Conservation (phyloP, 2,888 invertebrate genomes). For the Lepidonotus clava region DNA sequence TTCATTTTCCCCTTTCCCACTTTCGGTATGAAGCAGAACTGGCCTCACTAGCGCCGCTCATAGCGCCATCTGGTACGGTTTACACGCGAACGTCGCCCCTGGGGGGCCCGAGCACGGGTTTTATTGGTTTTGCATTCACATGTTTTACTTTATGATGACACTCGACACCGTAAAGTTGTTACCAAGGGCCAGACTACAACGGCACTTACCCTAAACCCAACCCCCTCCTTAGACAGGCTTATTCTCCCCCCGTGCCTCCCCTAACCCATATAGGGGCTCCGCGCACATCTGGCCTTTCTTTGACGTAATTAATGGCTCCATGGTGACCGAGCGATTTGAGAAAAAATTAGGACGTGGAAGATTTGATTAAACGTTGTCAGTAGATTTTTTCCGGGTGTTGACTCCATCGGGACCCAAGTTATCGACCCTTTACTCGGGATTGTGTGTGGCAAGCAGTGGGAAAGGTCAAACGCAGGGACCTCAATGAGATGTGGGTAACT, state of each 20-base stretch:
- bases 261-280: background rate
- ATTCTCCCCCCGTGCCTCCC: background rate
- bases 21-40: background rate
- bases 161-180: constrained; percentile 28
- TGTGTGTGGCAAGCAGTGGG: no score
- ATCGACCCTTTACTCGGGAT: no score
- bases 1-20: background rate
- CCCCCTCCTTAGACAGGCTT: background rate
- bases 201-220: background rate
- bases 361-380: constrained; percentile 14
- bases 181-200: background rate
- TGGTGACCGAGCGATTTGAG: no score
- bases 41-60: background rate
- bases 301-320: no score
- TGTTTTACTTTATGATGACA: constrained; percentile 28
- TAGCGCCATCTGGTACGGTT: constrained; percentile 28
- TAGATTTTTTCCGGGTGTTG: no score
- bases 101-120: background rate
- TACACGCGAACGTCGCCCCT: background rate
- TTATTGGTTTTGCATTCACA: constrained; percentile 27
- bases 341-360: background rate
- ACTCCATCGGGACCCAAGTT: no score
- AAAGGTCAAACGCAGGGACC: no score
- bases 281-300: background rate
- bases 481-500: no score